Conservation (phyloP, 2,797 vertebrate species). For the Spondyliosoma cantharus region DNA sequence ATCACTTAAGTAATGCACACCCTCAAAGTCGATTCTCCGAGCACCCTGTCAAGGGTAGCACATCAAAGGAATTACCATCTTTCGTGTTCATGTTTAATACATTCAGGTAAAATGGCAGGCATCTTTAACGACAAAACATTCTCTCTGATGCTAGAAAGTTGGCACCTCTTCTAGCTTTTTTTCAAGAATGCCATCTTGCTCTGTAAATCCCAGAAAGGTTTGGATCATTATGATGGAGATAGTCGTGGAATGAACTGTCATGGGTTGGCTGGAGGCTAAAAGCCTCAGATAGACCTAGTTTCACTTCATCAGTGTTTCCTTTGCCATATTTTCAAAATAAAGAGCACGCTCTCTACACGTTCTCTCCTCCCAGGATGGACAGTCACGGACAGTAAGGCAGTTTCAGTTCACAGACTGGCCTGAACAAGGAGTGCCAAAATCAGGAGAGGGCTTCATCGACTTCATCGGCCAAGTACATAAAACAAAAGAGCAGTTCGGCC, state of each 20-base stretch:
- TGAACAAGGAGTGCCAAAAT: conserved; percentile 99
- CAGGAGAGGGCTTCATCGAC: conserved; percentile 99
- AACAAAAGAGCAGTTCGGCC: conserved; percentile 99
- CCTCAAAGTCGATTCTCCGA: conserved; percentile 75
- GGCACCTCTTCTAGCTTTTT: conserved; percentile 3
- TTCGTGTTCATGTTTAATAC: conserved; percentile 68
- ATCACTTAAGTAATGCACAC: conserved; percentile 80
- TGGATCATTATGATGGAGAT: conserved; percentile 6
- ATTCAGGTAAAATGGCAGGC: conserved; percentile 75
- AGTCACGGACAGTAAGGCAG: conserved; percentile 98
- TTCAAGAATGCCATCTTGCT: conserved; percentile 4
- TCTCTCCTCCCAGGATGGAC: conserved; percentile 89
- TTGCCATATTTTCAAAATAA: conserved; percentile 17
- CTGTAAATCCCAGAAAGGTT: conserved; percentile 26
- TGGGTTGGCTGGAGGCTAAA: background rate
- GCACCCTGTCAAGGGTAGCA: conserved; percentile 68
- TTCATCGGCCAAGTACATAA: conserved; percentile 99
- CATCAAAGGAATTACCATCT: conserved; percentile 80
- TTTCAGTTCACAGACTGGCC: conserved; percentile 99
- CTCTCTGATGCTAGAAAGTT: conserved; percentile 61
- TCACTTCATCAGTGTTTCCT: conserved; percentile 7
- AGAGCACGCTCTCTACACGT: background rate
- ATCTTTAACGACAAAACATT: conserved; percentile 62
- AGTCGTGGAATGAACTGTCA: conserved; percentile 7
- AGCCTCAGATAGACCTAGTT: conserved; percentile 16